Evolutionary conservation across 2,797 vertebrate genomes (phyloP).

Genomic region (Danio tinwini): DNA sequence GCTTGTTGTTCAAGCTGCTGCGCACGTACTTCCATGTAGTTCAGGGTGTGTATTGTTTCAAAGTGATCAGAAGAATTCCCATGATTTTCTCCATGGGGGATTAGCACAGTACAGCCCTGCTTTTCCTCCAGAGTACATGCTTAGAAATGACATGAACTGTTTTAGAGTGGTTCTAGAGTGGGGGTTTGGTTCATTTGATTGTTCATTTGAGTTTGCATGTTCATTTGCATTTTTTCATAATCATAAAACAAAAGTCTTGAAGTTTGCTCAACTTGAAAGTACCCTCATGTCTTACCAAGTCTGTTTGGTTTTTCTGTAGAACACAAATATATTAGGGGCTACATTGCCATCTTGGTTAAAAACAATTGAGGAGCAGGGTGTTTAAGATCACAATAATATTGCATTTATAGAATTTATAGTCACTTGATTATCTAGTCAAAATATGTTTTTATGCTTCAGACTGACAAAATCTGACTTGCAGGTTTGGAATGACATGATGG

Average conservation of each 20-base stretch:
- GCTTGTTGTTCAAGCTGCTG: slow-evolving; percentile 29
- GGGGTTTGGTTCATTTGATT: background rate
- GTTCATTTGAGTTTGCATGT: background rate
- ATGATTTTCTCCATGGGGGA: slow-evolving; percentile 41
- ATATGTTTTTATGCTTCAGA: background rate
- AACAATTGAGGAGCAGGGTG: no score
- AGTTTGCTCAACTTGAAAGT: background rate
- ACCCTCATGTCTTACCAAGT: background rate
- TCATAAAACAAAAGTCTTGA: background rate
- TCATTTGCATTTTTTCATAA: background rate
- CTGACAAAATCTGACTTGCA: background rate
- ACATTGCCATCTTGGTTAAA: no score
- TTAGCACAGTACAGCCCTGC: slow-evolving; percentile 14
- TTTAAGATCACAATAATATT: no score
- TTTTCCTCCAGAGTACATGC: background rate
- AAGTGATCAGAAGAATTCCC: slow-evolving; percentile 48
- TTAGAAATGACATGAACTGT: background rate
- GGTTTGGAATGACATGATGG: background rate
- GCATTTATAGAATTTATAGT: no score
- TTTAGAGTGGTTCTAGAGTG: background rate
- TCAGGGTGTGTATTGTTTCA: slow-evolving; percentile 26
- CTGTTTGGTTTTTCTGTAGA: background rate
- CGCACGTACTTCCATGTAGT: background rate
- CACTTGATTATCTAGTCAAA: background rate
- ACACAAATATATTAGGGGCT: background rate